Evolutionary conservation across 2,888 invertebrate species (phyloP), one percentile per base, ranked within the genome.

Genomic region (Nephrocerus scutellatus): DNA sequence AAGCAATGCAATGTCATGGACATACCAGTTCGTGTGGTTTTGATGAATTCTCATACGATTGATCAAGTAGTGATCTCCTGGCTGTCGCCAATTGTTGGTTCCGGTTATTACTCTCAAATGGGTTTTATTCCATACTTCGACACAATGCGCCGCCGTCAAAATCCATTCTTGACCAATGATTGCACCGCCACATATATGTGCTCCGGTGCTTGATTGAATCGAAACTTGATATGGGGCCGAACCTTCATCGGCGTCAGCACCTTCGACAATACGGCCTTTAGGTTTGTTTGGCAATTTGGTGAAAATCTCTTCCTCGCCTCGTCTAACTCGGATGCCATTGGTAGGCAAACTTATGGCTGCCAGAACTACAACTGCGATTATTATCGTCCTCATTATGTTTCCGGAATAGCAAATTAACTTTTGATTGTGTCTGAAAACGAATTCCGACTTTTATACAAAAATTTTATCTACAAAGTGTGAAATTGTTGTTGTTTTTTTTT

Each of bases 1-100:
- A 2, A 85, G 54, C 1, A 85, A 60, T 0, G 80, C 84, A 41
- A 85, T 80, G 51, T 85, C 84, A 56, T 84, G 75, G 31, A 66
- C 60, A 36, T 59, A 63, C 30, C 44, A 43, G 5, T 54, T 46
- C 30, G 67, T 53, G 40, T 59, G 55, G 3, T 44, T 33, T 14
- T 59, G 57, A 30, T 66, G 66, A 12, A 55, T 41, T 12, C 53
- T 51, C 2, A 57, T 45, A 6, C 43, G 43, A 23, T 55, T 53
- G 4, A 59, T 54, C 2, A 42, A 31, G 37, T 64, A 53, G 9
- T 53, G 53, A 0, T 50, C 62, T n/a, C 48, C 59, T 0, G 61
- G 59, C 9, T 51, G 45, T 0, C 46, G 50, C 18, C 51, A 61
- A 13, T 57, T 50, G 16, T 50, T 46, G 7, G 58, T 57, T 20